Conservation (phyloP, 2,888 invertebrate species). For the Drosophila flavopinicola region DNA sequence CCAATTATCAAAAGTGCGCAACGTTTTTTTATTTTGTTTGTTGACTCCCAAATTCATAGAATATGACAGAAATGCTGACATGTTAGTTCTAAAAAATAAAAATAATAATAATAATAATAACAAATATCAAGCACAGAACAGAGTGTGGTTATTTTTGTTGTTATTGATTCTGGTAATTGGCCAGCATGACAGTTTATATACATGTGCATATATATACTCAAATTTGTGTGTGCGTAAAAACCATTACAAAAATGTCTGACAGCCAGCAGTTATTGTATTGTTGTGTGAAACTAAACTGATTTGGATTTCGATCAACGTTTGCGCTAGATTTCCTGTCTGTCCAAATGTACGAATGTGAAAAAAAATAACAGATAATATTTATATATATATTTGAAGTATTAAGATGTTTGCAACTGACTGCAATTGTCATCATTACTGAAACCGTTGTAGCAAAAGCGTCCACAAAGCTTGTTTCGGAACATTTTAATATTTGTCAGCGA, state of each 20-base stretch:
- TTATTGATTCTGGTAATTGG: slow-evolving; percentile 31
- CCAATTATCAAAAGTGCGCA: slow-evolving; percentile 66
- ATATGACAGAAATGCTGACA: slow-evolving; percentile 19
- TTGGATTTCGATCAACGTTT: background rate
- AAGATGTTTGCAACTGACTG: background rate
- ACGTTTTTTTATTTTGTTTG: slow-evolving; percentile 4
- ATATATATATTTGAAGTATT: background rate
- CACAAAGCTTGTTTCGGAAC: too few species aligned
- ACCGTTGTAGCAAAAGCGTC: background rate
- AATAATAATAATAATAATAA: slow-evolving; percentile 25
- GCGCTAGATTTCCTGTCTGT: background rate
- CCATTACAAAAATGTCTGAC: slow-evolving; percentile 34
- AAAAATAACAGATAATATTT: background rate
- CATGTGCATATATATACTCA: background rate
- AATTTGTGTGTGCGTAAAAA: slow-evolving; percentile 1
- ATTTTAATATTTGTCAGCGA: too few species aligned
- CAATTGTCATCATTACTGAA: too few species aligned
- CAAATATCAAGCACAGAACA: slow-evolving; percentile 11
- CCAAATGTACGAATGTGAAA: background rate
- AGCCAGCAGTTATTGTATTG: slow-evolving; percentile 14
- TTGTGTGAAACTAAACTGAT: slow-evolving; percentile 5
- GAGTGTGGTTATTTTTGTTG: slow-evolving; percentile 19
- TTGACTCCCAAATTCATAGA: background rate
- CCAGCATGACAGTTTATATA: background rate
- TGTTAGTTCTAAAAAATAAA: slow-evolving; percentile 27